phyloP scores from a whole-genome alignment of 2,888 invertebrate species.

The Cremastinae sp. region DNA sequence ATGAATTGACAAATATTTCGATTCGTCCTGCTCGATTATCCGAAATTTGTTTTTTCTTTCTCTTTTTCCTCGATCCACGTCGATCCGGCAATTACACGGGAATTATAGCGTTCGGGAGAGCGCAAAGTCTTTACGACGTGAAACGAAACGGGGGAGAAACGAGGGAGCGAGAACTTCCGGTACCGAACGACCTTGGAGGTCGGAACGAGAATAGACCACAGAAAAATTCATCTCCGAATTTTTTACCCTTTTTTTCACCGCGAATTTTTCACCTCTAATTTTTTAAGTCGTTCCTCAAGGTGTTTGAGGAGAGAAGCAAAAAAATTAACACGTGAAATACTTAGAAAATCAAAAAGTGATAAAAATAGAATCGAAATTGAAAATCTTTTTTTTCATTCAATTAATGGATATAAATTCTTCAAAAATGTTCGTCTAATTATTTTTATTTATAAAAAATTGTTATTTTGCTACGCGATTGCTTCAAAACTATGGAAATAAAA shows the following conservation, averaged over 20 bases:
- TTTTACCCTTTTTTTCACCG: neutral
- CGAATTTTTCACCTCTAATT: neutral
- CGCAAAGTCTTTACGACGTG: conserved; percentile 8
- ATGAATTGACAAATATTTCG: neutral
- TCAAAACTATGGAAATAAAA: too few species aligned
- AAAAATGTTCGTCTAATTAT: too few species aligned
- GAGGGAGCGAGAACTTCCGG: neutral
- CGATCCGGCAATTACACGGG: conserved; percentile 16
- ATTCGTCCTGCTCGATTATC: conserved; percentile 41
- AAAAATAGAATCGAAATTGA: too few species aligned
- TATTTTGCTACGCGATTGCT: too few species aligned
- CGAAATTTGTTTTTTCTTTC: neutral
- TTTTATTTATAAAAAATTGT: too few species aligned
- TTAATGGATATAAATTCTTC: too few species aligned
- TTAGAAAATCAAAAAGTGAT: too few species aligned
- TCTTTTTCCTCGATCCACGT: conserved; percentile 18
- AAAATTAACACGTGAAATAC: too few species aligned
- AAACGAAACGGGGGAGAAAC: conserved; percentile 7
- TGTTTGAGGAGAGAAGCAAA: too few species aligned
- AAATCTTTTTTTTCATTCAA: too few species aligned
- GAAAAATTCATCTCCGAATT: neutral
- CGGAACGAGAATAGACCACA: conserved; percentile 2
- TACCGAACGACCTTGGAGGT: conserved; percentile 25
- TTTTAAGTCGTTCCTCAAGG: too few species aligned
- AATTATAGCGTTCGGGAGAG: conserved; percentile 21